Evolutionary conservation across 2,113 vertebrate species (phyloP).

Genomic region (Proteles cristata): DNA sequence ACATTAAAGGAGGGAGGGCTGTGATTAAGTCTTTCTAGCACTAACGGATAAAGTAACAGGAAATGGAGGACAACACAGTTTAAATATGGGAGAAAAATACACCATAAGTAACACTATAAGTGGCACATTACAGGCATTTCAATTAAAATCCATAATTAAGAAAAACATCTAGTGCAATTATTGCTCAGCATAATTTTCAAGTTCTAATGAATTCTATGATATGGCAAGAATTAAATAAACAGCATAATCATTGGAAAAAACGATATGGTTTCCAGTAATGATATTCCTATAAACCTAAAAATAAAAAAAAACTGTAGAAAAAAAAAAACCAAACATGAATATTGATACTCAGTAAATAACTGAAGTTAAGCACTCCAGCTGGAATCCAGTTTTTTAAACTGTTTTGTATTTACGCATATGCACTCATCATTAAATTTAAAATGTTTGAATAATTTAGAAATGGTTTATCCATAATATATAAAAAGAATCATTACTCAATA

Average conservation of each 20-base stretch:
- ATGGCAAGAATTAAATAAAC: not conserved
- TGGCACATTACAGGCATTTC: not conserved
- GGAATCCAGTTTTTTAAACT: not conserved
- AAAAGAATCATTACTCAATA: not conserved
- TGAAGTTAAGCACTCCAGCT: not conserved
- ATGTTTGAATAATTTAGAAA: not conserved
- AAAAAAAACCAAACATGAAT: not conserved
- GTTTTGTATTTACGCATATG: not conserved
- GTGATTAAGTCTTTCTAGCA: not conserved
- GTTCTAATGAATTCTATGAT: not conserved
- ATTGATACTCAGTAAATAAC: not conserved
- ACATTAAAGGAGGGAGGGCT: not conserved
- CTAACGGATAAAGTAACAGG: not conserved
- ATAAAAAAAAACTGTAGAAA: not conserved
- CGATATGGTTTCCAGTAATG: not conserved
- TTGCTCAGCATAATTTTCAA: not conserved
- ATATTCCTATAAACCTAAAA: not conserved
- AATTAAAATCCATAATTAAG: not conserved
- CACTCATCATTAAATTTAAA: not conserved
- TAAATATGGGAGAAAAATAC: not conserved
- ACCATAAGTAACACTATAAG: not conserved
- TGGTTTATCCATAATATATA: not conserved
- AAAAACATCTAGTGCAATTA: not conserved
- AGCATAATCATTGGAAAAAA: not conserved
- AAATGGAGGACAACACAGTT: not conserved